These are phyloP conservation scores for Psittacula echo DNA, from an alignment of 2,797 vertebrate species.

Conservation along the genomic window DNA sequence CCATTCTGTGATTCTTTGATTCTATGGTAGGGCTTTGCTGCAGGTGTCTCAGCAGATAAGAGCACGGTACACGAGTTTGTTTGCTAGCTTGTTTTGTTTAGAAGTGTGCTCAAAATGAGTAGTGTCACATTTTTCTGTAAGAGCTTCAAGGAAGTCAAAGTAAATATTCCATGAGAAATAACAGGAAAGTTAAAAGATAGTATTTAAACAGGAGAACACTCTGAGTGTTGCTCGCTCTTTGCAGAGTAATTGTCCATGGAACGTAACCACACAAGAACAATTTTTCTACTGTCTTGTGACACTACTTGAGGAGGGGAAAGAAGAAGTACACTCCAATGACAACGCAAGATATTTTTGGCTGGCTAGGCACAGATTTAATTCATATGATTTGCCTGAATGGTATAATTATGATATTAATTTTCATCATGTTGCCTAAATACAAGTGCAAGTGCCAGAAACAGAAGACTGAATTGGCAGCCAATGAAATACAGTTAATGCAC, in stretches of 20 bases:
- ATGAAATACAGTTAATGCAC: background rate
- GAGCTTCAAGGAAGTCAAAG: background rate
- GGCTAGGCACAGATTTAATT: slow-evolving; percentile 33
- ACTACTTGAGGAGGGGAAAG: background rate
- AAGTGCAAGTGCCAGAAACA: slow-evolving; percentile 37
- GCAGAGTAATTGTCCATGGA: background rate
- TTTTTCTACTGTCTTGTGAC: background rate
- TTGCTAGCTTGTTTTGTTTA: background rate
- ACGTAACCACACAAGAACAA: background rate
- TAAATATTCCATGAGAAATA: background rate
- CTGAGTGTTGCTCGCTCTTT: background rate
- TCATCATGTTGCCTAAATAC: slow-evolving; percentile 47
- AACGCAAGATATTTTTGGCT: slow-evolving; percentile 47
- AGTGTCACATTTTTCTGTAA: background rate
- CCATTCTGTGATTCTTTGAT: background rate
- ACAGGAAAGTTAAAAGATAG: background rate
- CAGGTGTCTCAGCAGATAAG: background rate
- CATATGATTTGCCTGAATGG: slow-evolving; percentile 36
- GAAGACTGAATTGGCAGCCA: slow-evolving; percentile 41
- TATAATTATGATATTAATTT: slow-evolving; percentile 63
- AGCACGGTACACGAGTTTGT: accelerated
- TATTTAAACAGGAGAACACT: background rate
- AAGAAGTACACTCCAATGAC: background rate
- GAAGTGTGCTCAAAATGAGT: background rate
- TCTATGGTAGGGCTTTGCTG: background rate